phyloP scores from a whole-genome alignment of 2,113 vertebrate species.

The Propithecus coquereli region DNA sequence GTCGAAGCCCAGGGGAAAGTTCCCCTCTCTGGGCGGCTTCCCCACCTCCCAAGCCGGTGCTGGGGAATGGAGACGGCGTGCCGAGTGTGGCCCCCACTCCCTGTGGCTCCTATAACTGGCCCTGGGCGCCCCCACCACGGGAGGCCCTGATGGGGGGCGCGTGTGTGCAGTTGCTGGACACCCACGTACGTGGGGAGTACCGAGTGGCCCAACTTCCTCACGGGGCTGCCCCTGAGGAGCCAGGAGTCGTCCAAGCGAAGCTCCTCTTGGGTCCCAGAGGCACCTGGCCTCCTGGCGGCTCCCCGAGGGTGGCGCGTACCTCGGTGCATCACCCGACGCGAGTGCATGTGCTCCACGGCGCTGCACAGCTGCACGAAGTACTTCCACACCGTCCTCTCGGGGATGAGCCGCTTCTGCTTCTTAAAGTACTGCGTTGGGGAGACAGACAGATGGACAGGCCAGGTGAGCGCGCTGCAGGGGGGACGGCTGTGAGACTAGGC shows the following conservation, averaged over 20 bases:
- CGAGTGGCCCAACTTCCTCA: conserved; percentile 55
- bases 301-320: conserved; percentile 76
- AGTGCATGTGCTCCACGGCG: conserved; percentile 93
- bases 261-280: background rate
- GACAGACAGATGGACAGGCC: background rate
- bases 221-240: conserved; percentile 50
- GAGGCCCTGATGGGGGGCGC: background rate
- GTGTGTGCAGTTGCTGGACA: background rate
- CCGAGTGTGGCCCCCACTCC: background rate
- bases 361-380: conserved; percentile 93
- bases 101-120: background rate
- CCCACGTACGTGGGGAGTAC: conserved; percentile 43
- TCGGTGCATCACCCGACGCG: conserved; percentile 92
- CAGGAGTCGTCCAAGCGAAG: conserved; percentile 1
- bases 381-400: conserved; percentile 92
- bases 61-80: background rate
- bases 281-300: fast-evolving
- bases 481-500: fast-evolving
- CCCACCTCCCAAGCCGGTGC: background rate
- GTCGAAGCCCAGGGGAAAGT: conserved; percentile 42
- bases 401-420: conserved; percentile 92
- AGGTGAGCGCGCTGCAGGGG: fast-evolving
- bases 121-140: background rate
- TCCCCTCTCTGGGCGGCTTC: background rate
- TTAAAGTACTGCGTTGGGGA: conserved; percentile 87